Base-by-base conservation (phyloP, 1,140 invertebrate genomes). In the Atta cephalotes region DNA sequence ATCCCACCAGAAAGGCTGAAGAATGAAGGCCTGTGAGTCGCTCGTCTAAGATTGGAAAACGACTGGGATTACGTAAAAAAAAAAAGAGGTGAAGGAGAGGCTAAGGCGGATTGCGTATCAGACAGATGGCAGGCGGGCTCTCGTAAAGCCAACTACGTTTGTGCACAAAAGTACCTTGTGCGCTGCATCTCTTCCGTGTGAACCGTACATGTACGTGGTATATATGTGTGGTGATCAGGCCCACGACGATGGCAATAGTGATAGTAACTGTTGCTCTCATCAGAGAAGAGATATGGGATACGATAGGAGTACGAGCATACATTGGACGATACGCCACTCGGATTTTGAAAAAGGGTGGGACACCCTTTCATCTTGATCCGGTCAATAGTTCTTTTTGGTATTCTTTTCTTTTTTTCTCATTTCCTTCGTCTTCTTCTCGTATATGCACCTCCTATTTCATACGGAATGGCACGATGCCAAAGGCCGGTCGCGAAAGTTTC, bases 31-130 rank as follows among this genome's bases (percentile, higher is more conserved):
- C 16, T 18, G 74, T 90, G 86, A 92, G 91, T 92, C 91, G 92
- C 90, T 93, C 92, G 87, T 93, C 89, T 85, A 91, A 92, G 92
- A 93, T 94, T 94, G 92, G 91, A 92, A 93, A 94, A 92, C 91
- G 93, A 93, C 93, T 93, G 93, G 93, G 93, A 94, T 94, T 92
- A 93, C 91, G 88, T 91, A 91, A 88, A 87, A 92, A 87, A 92
- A 87, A 85, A 85, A 45, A 35, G 4, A 14, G 21, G 10, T 4
- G 16, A 12, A 31, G 16, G 10, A 31, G 49, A 89, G 78, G 81
- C 87, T 88, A 91, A 91, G 89, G 88, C 89, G 92, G 92, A 93
- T 94, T 92, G 92, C 92, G 89, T 93, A 94, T 94, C 93, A 92
- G 87, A 91, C 94, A 94, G 94, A 94, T 94, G 94, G 93, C 92